Evolutionary conservation across 2,888 invertebrate species (phyloP).

Genomic region (Xiphydria camelus): DNA sequence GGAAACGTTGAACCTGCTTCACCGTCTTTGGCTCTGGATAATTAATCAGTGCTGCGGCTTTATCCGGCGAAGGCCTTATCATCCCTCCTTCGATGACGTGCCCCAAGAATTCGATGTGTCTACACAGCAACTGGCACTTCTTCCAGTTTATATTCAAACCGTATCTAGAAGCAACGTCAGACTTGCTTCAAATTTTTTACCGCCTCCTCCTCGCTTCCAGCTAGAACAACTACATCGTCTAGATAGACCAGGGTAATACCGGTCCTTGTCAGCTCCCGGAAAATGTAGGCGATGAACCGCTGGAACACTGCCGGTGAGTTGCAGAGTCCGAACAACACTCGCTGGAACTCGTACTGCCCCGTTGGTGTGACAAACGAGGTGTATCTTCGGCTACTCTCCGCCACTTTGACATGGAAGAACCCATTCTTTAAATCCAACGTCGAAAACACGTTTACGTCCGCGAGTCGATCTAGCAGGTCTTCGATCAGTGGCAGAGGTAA

Average conservation of each 20-base stretch:
- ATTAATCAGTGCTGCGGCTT: slow-evolving; percentile 12
- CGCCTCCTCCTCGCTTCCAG: too few species aligned
- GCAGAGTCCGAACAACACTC: too few species aligned
- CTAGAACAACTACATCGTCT: too few species aligned
- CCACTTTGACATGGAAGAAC: slow-evolving; percentile 17
- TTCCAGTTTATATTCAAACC: slow-evolving; percentile 18
- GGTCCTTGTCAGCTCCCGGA: too few species aligned
- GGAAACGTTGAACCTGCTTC: slow-evolving; percentile 6
- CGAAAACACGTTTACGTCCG: slow-evolving; percentile 8
- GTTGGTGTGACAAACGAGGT: slow-evolving; percentile 16
- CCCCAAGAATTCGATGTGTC: slow-evolving; percentile 16
- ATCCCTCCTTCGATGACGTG: slow-evolving; percentile 8
- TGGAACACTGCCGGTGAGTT: slow-evolving; percentile 15
- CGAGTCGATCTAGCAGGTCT: slow-evolving; percentile 12
- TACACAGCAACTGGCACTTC: slow-evolving; percentile 18
- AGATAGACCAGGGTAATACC: too few species aligned
- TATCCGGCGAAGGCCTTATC: slow-evolving; percentile 9
- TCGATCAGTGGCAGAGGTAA: slow-evolving; percentile 17
- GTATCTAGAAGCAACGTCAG: slow-evolving; percentile 7
- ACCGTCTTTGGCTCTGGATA: slow-evolving; percentile 11
- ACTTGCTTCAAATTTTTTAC: too few species aligned
- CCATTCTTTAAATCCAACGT: slow-evolving; percentile 17
- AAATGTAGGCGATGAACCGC: slow-evolving; percentile 11
- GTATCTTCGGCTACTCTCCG: slow-evolving; percentile 12
- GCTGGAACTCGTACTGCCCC: too few species aligned